Conservation (phyloP, 1,140 invertebrate genomes). For the Tetranychus cinnabarinus region DNA sequence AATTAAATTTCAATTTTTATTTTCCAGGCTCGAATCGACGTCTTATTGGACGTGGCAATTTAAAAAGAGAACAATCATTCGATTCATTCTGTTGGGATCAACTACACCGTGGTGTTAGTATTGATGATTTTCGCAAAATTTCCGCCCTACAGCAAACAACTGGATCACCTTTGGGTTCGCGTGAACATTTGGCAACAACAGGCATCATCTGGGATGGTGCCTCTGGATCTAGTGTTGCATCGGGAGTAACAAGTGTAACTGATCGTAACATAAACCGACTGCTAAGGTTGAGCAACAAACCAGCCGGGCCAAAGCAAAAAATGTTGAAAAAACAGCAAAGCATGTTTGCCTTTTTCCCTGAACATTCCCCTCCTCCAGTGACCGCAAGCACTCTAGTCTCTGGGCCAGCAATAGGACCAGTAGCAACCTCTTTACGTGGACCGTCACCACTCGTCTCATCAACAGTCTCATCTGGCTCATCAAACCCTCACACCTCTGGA, state of each 20-base stretch:
- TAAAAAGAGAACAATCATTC: conserved; percentile 16
- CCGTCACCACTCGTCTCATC: too few species aligned
- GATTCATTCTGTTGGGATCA: conserved; percentile 17
- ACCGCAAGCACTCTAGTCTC: too few species aligned
- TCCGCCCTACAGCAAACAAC: background rate
- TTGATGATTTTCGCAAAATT: conserved; percentile 10
- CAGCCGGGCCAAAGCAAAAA: conserved; percentile 14
- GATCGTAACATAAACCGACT: background rate
- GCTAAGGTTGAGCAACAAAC: background rate
- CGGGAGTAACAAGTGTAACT: too few species aligned
- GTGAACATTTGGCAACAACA: conserved; percentile 11
- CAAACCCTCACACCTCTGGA: background rate
- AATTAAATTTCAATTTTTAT: background rate
- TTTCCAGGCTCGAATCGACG: background rate
- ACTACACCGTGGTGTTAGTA: conserved; percentile 7
- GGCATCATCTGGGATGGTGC: conserved; percentile 10
- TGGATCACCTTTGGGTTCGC: conserved; percentile 12
- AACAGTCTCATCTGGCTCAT: background rate
- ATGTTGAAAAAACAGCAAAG: conserved; percentile 17
- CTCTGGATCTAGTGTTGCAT: background rate
- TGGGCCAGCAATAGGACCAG: too few species aligned
- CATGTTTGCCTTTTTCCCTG: conserved; percentile 12
- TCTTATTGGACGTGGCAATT: conserved; percentile 9
- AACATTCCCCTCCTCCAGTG: background rate
- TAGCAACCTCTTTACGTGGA: too few species aligned